Percentiles rank a stretch among this genome's conserved stretches.
Conservation (phyloP, 2,113 vertebrate species). For the Uria lomvia region DNA sequence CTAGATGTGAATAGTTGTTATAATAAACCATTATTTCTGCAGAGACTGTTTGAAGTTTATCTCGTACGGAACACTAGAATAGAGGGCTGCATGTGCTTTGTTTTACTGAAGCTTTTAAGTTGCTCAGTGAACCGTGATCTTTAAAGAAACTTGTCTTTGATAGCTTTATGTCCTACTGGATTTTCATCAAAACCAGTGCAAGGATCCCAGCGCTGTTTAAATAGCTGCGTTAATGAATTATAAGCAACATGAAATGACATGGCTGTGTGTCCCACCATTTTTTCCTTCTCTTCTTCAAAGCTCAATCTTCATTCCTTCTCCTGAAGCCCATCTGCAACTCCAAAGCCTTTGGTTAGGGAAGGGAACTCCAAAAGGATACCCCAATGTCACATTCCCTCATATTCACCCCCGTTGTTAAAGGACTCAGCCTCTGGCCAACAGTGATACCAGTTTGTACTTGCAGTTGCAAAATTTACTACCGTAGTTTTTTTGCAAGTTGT, state of each 20-base stretch:
- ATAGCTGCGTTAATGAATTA: slow-evolving; percentile 3
- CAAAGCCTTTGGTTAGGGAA: not conserved
- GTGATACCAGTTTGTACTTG: not conserved
- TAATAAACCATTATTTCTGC: slow-evolving; percentile 23
- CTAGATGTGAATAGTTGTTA: not conserved
- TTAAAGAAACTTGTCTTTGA: slow-evolving; percentile 35
- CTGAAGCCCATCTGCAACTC: not conserved
- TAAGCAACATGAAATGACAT: not conserved
- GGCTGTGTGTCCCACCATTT: not conserved
- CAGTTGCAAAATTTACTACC: not conserved
- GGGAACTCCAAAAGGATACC: not conserved
- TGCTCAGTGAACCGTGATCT: slow-evolving; percentile 47
- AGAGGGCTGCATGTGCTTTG: slow-evolving; percentile 20
- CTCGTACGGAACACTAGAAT: not conserved
- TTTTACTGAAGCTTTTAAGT: slow-evolving; percentile 44
- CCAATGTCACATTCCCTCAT: not conserved
- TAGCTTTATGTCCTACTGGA: slow-evolving; percentile 33
- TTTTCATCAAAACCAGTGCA: slow-evolving; percentile 24
- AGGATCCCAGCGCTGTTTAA: not conserved
- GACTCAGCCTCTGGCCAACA: not conserved
- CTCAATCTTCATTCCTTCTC: not conserved
- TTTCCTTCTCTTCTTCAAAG: not conserved
- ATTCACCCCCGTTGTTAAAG: not conserved
- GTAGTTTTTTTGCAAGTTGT: not conserved
- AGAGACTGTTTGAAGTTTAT: not conserved